Conservation (phyloP, 2,797 vertebrate species). For the Apogon hyalosoma region DNA sequence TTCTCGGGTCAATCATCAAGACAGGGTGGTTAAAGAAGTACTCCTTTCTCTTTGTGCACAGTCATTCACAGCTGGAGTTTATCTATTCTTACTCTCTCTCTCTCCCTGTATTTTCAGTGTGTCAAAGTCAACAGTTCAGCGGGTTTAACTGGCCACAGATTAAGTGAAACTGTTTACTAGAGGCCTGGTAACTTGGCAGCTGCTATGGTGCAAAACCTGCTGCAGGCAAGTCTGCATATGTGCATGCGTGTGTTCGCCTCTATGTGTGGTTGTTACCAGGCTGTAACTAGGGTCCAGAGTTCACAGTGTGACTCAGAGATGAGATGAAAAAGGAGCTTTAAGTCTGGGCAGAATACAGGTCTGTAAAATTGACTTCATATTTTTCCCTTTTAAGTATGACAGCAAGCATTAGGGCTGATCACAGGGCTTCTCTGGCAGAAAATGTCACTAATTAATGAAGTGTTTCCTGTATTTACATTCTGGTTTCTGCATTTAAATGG, state of each 20-base stretch:
- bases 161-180: conserved; percentile 48
- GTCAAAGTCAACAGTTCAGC: conserved; percentile 36
- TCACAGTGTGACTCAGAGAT: conserved; percentile 16
- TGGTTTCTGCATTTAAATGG: conserved; percentile 8
- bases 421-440: background rate
- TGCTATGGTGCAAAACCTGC: conserved; percentile 30
- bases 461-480: conserved; percentile 4
- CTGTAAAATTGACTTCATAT: conserved; percentile 9
- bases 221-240: conserved; percentile 6
- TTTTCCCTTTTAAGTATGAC: conserved; percentile 9
- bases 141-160: conserved; percentile 44
- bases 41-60: conserved; percentile 3
- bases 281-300: conserved; percentile 40
- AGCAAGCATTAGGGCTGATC: background rate
- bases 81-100: conserved; percentile 5
- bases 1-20: conserved; percentile 19
- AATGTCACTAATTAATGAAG: conserved; percentile 8
- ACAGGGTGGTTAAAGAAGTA: background rate
- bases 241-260: conserved; percentile 1
- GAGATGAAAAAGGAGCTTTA: conserved; percentile 15
- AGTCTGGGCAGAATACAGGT: background rate
- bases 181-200: conserved; percentile 37
- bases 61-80: conserved; percentile 48
- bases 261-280: conserved; percentile 22
- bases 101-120: conserved; percentile 9